Base-by-base conservation (phyloP, 2,888 invertebrate genomes). In the Drosophila tanythrix region DNA sequence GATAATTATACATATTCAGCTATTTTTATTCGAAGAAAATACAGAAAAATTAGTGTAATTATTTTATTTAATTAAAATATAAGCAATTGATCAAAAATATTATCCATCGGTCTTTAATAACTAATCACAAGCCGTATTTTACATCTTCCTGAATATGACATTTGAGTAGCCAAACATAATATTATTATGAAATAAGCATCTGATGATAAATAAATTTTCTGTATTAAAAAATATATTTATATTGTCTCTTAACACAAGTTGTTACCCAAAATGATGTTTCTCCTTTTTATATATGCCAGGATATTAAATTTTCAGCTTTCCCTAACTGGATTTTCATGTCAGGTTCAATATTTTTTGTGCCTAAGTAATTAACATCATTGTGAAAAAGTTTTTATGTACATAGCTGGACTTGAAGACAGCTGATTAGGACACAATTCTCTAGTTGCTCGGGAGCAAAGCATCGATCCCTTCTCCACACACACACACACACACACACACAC, bases 361-460 rank as follows among this genome's bases (percentile, higher is more conserved):
- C 15, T 8, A 55, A 38, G 25, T 56, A 68, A 62, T 68, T 56
- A 62, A 38, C 48, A 36, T 15, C 38, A 43, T 36, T 40, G 31
- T 31, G 43, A 64, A 63, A 57, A 46, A 64, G 40, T 51, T 64
- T 68, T 68, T 51, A 27, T 57, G 63, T 35, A 35, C 33, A 40
- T 52, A 61, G 35, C 53, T 55, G 33, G 31, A 33, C 52, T 59
- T 69, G 48, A 48, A 33, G 53, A 36, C 55, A 48, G 62, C 46
- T 71, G 71, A 71, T 59, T 71, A 35, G 62, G 36, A 70, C 36
- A 40, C 25, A 64, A 46, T 64, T 57, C 52, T n/a, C 21, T 40
- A 43, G 15, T 51, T 50, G 27, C 43, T 57, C 46, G 8, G 25
- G 6, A 36, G 31, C 25, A 25, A 2, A 11, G 59, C 62, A 70